A percentile compares a stretch with the other conserved stretches of the same genome.
phyloP scores from a whole-genome alignment of 2,797 vertebrate species.

The Acanthornis magna region DNA sequence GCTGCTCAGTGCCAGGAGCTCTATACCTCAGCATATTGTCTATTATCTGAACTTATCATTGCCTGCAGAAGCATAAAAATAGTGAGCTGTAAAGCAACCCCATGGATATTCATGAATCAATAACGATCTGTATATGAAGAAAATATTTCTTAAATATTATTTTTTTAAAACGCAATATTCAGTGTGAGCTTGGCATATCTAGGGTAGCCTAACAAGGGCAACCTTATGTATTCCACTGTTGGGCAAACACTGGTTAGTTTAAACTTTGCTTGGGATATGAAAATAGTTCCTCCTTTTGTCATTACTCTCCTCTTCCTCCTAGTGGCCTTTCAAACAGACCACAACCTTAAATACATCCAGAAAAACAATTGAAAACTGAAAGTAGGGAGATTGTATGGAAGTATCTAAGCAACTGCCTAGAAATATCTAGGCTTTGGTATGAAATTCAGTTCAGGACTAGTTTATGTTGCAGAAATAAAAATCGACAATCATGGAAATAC shows the following conservation, averaged over 20 bases:
- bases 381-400: fast-evolving
- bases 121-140: not conserved
- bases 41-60: not conserved
- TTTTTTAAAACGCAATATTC: not conserved
- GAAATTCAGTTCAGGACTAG: not conserved
- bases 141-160: not conserved
- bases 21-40: not conserved
- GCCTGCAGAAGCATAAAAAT: not conserved
- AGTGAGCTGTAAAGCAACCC: not conserved
- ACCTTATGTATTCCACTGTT: fast-evolving
- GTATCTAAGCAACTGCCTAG: not conserved
- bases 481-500: not conserved
- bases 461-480: not conserved
- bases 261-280: not conserved
- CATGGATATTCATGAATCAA: not conserved
- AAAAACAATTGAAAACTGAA: not conserved
- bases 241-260: not conserved
- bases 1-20: not conserved
- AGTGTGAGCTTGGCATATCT: not conserved
- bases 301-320: not conserved
- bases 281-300: not conserved
- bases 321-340: not conserved
- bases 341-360: not conserved
- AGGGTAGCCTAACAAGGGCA: not conserved
- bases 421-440: not conserved